phyloP scores from a whole-genome alignment of 2,113 vertebrate species.

The Prinia subflava region DNA sequence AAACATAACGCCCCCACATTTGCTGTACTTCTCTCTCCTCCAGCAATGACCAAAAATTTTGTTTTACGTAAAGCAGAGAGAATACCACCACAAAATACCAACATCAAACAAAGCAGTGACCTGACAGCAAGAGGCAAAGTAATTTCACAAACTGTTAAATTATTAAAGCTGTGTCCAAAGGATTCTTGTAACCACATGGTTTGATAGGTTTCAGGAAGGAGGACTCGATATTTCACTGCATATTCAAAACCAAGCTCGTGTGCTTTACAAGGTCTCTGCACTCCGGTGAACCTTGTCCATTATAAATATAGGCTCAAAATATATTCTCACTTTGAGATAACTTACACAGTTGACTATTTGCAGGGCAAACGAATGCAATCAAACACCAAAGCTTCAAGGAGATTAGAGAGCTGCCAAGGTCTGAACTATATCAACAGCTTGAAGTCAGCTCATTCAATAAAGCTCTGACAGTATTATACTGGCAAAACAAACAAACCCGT shows the following conservation, averaged over 20 bases:
- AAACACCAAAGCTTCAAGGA: conserved; percentile 74
- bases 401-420: conserved; percentile 77
- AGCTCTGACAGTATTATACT: conserved; percentile 61
- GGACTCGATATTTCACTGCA: conserved; percentile 3
- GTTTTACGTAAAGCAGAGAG: fast-evolving
- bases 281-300: conserved; percentile 62
- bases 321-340: conserved; percentile 74
- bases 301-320: conserved; percentile 67
- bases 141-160: not conserved
- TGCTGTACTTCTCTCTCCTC: not conserved
- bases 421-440: conserved; percentile 77
- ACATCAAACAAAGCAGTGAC: not conserved
- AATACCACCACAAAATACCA: not conserved
- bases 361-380: conserved; percentile 76
- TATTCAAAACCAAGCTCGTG: conserved; percentile 1
- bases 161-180: conserved; percentile 14
- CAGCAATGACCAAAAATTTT: not conserved
- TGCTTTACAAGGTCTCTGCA: conserved; percentile 53
- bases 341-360: conserved; percentile 74
- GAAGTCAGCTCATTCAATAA: conserved; percentile 68
- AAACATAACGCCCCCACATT: not conserved
- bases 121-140: not conserved
- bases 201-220: conserved; percentile 6
- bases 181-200: not conserved
- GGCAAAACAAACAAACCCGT: conserved; percentile 63